Evolutionary conservation across 2,888 invertebrate genomes (phyloP).

Genomic region (Stenolophus ochropezus): DNA sequence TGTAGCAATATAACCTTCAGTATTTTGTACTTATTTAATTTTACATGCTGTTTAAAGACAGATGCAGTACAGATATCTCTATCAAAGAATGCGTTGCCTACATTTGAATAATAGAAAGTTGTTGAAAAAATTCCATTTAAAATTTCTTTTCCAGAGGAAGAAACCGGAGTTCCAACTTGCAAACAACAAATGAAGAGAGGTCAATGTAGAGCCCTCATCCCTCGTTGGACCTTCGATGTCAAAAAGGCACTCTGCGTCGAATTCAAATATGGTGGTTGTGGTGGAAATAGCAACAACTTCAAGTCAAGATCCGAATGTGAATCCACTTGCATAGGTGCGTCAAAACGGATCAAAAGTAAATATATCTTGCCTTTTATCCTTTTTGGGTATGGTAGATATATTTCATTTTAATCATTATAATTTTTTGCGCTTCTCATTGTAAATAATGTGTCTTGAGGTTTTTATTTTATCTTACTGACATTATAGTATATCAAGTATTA

Average conservation of each 20-base stretch:
- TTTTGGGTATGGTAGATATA: background rate
- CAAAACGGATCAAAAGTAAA: background rate
- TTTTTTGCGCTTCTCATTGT: no score
- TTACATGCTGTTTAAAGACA: no score
- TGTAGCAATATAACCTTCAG: no score
- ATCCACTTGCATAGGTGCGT: conserved; percentile 25
- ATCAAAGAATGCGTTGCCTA: no score
- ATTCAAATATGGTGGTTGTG: conserved; percentile 77
- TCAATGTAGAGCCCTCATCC: conserved; percentile 69
- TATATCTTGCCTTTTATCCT: background rate
- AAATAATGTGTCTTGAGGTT: no score
- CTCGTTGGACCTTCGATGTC: conserved; percentile 72
- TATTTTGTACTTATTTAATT: no score
- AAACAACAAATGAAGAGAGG: conserved; percentile 66
- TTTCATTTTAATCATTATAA: background rate
- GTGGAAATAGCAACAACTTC: conserved; percentile 75
- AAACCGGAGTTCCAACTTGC: conserved; percentile 64
- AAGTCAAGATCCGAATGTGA: conserved; percentile 36
- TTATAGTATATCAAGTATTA: no score
- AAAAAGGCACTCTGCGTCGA: conserved; percentile 72
- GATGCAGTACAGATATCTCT: no score
- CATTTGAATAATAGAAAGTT: background rate
- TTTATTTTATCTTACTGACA: no score
- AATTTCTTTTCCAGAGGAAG: conserved; percentile 14
- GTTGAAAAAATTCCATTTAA: background rate